Evolutionary conservation across 1,140 invertebrate species (phyloP), one percentile per base, ranked within the genome.

Genomic region (Trichonephila clavata): DNA sequence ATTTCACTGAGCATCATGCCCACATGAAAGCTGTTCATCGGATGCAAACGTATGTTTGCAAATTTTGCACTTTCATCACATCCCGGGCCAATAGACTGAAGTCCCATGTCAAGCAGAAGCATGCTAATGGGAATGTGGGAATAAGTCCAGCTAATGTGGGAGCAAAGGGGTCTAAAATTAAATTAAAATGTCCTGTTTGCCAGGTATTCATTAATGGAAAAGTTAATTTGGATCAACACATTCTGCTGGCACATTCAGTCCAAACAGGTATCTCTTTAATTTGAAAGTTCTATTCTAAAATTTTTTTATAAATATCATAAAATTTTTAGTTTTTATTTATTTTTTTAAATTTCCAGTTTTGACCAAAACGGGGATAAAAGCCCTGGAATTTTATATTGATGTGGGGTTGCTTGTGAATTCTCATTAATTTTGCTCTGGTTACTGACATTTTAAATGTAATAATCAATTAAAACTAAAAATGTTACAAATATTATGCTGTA

Each of bases 21-120:
- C 95, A 95, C 90, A 95, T 95, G 95, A 95, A 95, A 71, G 24
- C 61, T 21, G 94, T 94, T 14, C 95, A 95, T 71, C 65, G 91
- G 8, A 92, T 95, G 94, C 93, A 94, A 65, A 95, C 95, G 0
- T 95, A 93, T 83, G 87, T 94, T 7, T 95, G 95, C 86, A 95
- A 95, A 87, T 94, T 86, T 43, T 95, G 95, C 87, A 86, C n/a
- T 14, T 94, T 95, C 27, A 87, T 93, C 21, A 95, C 95, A 2
- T 94, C 94, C 18, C 92, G 94, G 14, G 87, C 91, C 16, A 92
- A 86, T 71, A 93, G 95, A 0, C 65, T 95, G 1, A 93, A 92
- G 50, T 88, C 86, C 21, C 95, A 95, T 81, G 94, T 94, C 13
- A 94, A 94, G 50, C 94, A 94, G 21, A 95, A 94, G 24, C 95